Conservation (phyloP, 2,797 vertebrate species). For the Crotalus adamanteus region DNA sequence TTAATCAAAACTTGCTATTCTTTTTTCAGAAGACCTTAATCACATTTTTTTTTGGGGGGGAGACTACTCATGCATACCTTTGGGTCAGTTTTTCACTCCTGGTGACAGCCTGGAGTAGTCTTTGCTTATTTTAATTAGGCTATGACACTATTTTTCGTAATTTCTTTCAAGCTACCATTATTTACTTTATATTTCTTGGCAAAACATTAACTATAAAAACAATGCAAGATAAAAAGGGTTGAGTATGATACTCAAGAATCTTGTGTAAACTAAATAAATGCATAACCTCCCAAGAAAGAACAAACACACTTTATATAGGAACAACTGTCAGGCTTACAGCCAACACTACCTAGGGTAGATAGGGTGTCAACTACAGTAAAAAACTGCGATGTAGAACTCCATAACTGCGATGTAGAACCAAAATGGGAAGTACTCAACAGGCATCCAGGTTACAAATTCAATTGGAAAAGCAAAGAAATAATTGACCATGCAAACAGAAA, state of each 20-base stretch:
- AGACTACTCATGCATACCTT: fast-evolving
- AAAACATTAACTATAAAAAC: background rate
- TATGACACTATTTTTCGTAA: background rate
- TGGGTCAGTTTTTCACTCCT: background rate
- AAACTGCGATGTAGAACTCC: background rate
- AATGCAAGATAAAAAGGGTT: background rate
- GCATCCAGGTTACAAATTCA: background rate
- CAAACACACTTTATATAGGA: background rate
- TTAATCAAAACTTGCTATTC: background rate
- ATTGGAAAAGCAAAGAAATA: background rate
- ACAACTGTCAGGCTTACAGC: background rate
- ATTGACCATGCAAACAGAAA: background rate
- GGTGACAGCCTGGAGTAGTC: background rate
- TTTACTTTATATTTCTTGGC: background rate
- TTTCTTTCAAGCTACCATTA: background rate
- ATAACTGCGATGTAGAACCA: background rate
- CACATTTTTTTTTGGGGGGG: background rate
- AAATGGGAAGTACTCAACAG: background rate
- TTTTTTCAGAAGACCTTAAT: background rate
- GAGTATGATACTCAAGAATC: background rate
- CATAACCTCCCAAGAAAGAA: background rate
- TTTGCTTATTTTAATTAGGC: background rate
- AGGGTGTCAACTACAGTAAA: background rate
- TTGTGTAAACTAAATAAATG: background rate
- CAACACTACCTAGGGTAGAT: background rate